Evolutionary conservation across 2,113 vertebrate genomes (phyloP), one percentile per base, ranked within the genome.

Genomic region (Probosciger aterrimus): DNA sequence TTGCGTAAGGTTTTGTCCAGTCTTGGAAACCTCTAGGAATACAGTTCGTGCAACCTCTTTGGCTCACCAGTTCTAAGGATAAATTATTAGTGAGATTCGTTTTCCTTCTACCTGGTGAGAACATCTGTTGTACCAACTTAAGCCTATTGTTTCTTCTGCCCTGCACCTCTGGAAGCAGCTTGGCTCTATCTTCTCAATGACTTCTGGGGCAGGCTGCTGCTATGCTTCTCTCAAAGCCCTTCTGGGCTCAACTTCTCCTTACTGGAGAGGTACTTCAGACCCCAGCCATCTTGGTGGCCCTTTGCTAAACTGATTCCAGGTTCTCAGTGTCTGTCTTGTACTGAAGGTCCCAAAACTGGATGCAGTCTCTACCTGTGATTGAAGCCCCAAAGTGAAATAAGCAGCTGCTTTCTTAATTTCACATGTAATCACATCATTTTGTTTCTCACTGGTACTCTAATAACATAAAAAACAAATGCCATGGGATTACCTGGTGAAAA

Each of bases 381-480:
- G 57, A 31, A 70, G n/a, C 7, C 28, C 0, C 0, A 39, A 43
- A 82, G 43, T 18, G 60, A 65, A 83, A n/a, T n/a, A 25, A 62
- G 24, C 9, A 65, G 53, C 47, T 79, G 31, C 43, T 60, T 18
- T 46, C 39, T 88, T 55, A 3, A 7, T 46, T 77, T 44, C 23
- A 5, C 7, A 12, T 0, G 3, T 31, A 46, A 43, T 30, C 0
- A 0, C 7, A 3, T 18, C 17, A 28, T 28, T 47, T 31, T 49
- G 4, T 53, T 70, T 75, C 17, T 59, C 27, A 33, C 28, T 47
- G 12, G 13, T 41, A 17, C 13, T 74, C 44, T 53, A 73, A 19
- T 2, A 74, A 37, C 15, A 25, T 22, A 35, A 83, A 65, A 41
- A 18, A 2, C 18, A 68, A 89, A 53, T 11, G 8, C 43, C 0